Evolutionary conservation across 1,140 invertebrate genomes (phyloP), one percentile per base, ranked within the genome.

Genomic region (Cryptotermes secundus): DNA sequence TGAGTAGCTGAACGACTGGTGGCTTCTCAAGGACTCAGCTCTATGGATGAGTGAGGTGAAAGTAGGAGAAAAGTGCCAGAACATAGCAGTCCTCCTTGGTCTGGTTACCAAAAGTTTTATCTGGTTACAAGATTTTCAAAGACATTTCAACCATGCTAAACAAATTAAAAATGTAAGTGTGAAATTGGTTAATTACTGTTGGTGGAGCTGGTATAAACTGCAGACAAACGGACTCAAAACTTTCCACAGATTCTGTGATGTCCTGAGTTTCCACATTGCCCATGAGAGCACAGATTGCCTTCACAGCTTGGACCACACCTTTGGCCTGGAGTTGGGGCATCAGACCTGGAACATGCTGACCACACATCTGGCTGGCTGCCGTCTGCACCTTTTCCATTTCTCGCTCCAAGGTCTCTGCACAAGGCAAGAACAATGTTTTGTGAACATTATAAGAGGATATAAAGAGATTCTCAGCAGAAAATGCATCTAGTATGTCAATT

Each of bases 281-380:
- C 86, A 98, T 94, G 35, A 97, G 90, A 36, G 96, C 94, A 88
- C 97, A 97, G 16, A 99, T 94, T 1, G 96, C 96, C 90, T 99
- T 99, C 0, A 98, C 96, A 0, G 96, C 95, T 89, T 99, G 97
- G 34, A 95, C 92, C 79, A 97, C 93, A 34, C 94, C 90, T 86
- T 92, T 91, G 6, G 92, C 91, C 87, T 94, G 92, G 36, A 93
- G 87, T 81, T 89, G 88, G 31, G 91, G 89, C 85, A 91, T 87
- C 80, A 90, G 87, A 85, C 87, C 88, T 16, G 86, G 85, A 80
- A 89, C 89, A 84, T 88, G 91, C 24, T 91, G 90, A 87, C 89
- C 89, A 80, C 88, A 87, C 3, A 91, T 91, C 34, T 91, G 91
- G 24, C 91, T 90, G 83, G 93, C 93, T 72, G 92, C 89, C 0